Evolutionary conservation across 2,888 invertebrate species (phyloP).

Genomic region (Carabus problematicus): DNA sequence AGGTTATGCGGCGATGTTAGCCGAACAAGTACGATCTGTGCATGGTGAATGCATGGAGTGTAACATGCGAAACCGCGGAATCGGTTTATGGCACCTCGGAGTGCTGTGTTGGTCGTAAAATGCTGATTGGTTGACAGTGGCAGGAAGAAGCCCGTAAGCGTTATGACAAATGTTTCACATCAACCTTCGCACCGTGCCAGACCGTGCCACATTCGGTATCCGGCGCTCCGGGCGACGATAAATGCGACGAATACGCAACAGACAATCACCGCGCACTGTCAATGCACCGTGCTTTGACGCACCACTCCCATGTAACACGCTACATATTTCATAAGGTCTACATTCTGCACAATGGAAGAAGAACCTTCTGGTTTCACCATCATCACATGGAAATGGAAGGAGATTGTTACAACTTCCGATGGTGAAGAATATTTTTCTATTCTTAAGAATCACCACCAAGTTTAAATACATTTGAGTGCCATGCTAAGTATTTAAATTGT

Average conservation of each 20-base stretch:
- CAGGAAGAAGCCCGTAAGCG: constrained; percentile 48
- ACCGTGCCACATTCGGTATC: neutral
- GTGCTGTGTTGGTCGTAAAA: constrained; percentile 57
- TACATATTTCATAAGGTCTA: constrained; percentile 4
- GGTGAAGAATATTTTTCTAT: too few species aligned
- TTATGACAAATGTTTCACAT: constrained; percentile 51
- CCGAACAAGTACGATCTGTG: neutral
- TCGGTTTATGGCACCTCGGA: constrained; percentile 56
- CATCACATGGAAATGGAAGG: too few species aligned
- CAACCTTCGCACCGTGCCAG: neutral
- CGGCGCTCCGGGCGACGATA: too few species aligned
- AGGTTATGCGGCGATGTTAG: neutral
- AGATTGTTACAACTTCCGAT: too few species aligned
- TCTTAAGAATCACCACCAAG: too few species aligned
- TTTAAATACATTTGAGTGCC: too few species aligned
- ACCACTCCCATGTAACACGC: neutral
- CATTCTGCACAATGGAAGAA: too few species aligned
- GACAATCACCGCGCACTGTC: neutral
- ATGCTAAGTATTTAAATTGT: too few species aligned
- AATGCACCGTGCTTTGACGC: too few species aligned
- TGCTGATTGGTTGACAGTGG: constrained; percentile 56
- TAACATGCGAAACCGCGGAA: constrained; percentile 46
- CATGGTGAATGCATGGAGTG: constrained; percentile 2
- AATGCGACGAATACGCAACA: too few species aligned
- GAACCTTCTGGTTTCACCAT: too few species aligned